Base-by-base conservation (phyloP, 2,888 invertebrate genomes). In the Drosophila histrio region DNA sequence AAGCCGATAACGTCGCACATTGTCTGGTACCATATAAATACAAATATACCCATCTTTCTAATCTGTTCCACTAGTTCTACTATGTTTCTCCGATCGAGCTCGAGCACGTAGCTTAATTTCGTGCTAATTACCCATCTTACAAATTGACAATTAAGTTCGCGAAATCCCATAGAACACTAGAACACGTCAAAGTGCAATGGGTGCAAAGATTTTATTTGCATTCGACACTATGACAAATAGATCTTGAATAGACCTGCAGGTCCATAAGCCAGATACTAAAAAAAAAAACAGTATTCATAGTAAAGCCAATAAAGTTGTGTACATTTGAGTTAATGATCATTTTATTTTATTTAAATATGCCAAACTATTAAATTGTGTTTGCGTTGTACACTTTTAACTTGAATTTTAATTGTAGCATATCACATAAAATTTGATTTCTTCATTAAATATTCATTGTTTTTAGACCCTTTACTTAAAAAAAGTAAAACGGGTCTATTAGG, bases 1-100 rank as follows among this genome's bases (percentile, higher is more conserved):
- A 38, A 39, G 19, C 49, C 70, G 80, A 81, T 86, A 81, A 86
- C 60, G 41, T n/a, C n/a, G 17, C 28, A 44, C n/a, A 24, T 17
- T 28, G 21, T 41, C 22, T 41, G 21, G 13, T 13, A 28, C 28
- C 26, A 5, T 50, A 38, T n/a, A n/a, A n/a, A n/a, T n/a, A n/a
- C n/a, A n/a, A n/a, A n/a, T n/a, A n/a, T 26, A 52, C 13, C 52
- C 19, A 56, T 43, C 71, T 54, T 36, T 44, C 15, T 28, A 39
- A 64, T 60, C 52, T 53, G 11, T 38, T 28, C 1, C 11, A n/a
- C n/a, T n/a, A n/a, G 30, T 9, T 60, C 15, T 39, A 17, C 38
- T 28, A 13, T 44, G 15, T 39, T 28, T 21, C 38, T 13, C 28
- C 6, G 53, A 39, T 54, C 46, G 38, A 30, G 19, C 34, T 30